Evolutionary conservation across 2,797 vertebrate species (phyloP).

Genomic region (Mastacembelus armatus): DNA sequence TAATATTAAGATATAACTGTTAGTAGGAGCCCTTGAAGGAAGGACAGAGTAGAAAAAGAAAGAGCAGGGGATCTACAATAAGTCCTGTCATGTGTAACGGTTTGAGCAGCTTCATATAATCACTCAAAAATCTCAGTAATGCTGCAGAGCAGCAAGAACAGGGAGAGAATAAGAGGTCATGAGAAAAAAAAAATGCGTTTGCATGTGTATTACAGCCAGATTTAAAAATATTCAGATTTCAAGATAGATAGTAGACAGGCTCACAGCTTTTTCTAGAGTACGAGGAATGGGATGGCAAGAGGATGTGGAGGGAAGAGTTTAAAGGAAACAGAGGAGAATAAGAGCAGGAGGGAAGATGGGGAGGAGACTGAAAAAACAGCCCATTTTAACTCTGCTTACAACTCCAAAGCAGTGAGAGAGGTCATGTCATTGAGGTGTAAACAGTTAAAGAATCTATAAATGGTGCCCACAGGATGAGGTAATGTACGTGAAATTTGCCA

Average conservation of each 20-base stretch:
- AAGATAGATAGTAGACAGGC: not conserved
- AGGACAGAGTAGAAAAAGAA: slow-evolving; percentile 21
- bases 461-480: not conserved
- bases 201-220: slow-evolving; percentile 1
- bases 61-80: slow-evolving; percentile 43
- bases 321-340: slow-evolving; percentile 37
- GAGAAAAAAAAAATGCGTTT: not conserved
- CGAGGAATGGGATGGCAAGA: slow-evolving; percentile 47
- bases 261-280: slow-evolving; percentile 11
- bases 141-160: slow-evolving; percentile 30
- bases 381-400: slow-evolving; percentile 23
- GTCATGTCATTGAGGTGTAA: slow-evolving; percentile 1
- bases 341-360: slow-evolving; percentile 63
- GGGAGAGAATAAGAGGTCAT: not conserved
- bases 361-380: slow-evolving; percentile 50
- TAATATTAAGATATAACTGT: not conserved
- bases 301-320: slow-evolving; percentile 60
- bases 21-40: slow-evolving; percentile 2
- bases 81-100: slow-evolving; percentile 73
- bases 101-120: slow-evolving; percentile 65
- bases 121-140: slow-evolving; percentile 65
- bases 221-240: not conserved
- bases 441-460: slow-evolving; percentile 6
- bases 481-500: slow-evolving; percentile 8
- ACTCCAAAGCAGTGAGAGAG: slow-evolving; percentile 39